These are phyloP conservation scores for Danio albolineatus DNA, from an alignment of 2,797 vertebrate genomes.

Conservation along the genomic window DNA sequence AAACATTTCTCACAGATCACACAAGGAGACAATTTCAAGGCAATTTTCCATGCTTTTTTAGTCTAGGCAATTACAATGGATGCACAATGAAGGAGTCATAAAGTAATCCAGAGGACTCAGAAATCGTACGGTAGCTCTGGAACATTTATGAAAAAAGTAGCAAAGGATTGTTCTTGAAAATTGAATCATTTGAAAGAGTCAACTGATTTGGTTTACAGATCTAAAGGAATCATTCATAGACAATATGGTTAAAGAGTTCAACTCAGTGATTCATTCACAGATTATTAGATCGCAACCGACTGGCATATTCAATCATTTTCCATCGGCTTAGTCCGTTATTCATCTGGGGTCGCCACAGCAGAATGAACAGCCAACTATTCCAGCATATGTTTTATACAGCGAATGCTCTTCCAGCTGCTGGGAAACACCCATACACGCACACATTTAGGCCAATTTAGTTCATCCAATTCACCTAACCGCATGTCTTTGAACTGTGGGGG, in stretches of 20 bases:
- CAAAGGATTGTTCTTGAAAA: not conserved
- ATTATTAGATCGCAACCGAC: not conserved
- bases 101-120: slow-evolving; percentile 6
- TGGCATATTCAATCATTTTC: not conserved
- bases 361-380: too few relatives aligned
- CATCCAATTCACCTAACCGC: too few relatives aligned
- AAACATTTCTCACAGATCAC: not conserved
- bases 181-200: not conserved
- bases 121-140: not conserved
- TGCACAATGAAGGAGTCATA: not conserved
- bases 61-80: slow-evolving; percentile 7
- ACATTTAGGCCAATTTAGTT: too few relatives aligned
- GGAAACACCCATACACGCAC: too few relatives aligned
- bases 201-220: not conserved
- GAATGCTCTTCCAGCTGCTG: too few relatives aligned
- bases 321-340: too few relatives aligned
- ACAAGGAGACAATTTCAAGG: not conserved
- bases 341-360: too few relatives aligned
- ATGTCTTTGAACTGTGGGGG: too few relatives aligned
- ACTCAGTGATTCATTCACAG: not conserved
- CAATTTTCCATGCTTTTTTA: slow-evolving; percentile 1
- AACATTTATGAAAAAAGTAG: not conserved
- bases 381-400: too few relatives aligned
- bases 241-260: not conserved
- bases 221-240: not conserved